Base-by-base conservation (phyloP, 2,888 invertebrate species). In the Platerodrilus igneus region DNA sequence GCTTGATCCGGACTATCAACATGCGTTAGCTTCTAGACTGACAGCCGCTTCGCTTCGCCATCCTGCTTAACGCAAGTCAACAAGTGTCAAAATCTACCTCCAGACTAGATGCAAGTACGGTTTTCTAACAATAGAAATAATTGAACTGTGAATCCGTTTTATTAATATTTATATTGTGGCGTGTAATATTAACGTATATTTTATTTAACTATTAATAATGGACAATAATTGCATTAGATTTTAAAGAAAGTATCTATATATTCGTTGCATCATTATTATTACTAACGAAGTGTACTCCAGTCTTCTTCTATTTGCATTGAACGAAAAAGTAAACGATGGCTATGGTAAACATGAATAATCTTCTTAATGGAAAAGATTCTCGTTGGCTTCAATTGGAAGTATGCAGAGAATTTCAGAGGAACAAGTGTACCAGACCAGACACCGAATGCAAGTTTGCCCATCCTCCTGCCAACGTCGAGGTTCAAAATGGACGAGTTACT, bases 401-500 rank as follows among this genome's bases (percentile, higher is more conserved):
- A 71, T 94, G 92, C 79, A 85, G 97, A 61, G 99, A 99, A 78
- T 99, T 92, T 77, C 96, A 97, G 78, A 83, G 99, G 73, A 96
- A 95, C 81, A 97, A 97, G 81, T 99, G 99, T 77, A 91, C 95
- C 65, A 84, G 99, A 68, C 89, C 94, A 53, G 97, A 99, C 77
- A 91, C 93, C 69, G 97, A 99, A 76, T 99, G 99, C 85, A 99
- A 99, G 81, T 99, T 97, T 74, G 97, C 99, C 57, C 99, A 99
- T 79, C 99, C 99, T 51, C 96, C 97, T 56, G 87, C 93, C 63
- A 96, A 97, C 74, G 97, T 99, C 64, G 99, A 99, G 77, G 95
- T 99, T 67, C 97, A 97, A 79, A 99, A 97, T 75, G 99, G 99
- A 70, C 83, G 96, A 67, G 99, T 99, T 67, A 97, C 96, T 64